Base-by-base conservation (phyloP, 2,888 invertebrate genomes). In the Sphecodes monilicornis region DNA sequence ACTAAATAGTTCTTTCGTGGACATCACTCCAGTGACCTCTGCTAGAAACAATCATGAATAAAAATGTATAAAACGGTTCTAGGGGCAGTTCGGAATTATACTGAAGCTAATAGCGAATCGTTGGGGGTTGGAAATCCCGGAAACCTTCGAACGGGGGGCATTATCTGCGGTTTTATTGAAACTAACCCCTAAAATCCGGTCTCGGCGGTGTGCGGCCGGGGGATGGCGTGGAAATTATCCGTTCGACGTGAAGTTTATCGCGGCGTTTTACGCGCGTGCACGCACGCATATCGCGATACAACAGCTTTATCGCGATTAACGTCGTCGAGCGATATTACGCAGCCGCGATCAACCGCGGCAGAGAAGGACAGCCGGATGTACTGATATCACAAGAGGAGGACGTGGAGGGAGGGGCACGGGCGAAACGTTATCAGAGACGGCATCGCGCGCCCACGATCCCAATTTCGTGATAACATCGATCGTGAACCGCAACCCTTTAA, bases 381-480 rank as follows among this genome's bases (percentile, higher is more conserved):
- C 81, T 78, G 82, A 76, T 76, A 73, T 64, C 81, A 26, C 71
- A 36, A 10, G 76, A 43, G 73, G 75, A 77, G 32, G 57, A 32
- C 29, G 5, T 4, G 64, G 32, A 0, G 60, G 29, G 36, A 39
- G 64, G 41, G 57, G 32, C 41, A n/a, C 46, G 75, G n/a, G 54
- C 68, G 72, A 13, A 77, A 77, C 76, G 76, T 80, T 85, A 85
- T 83, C 83, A 32, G 73, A 54, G 86, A 80, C 76, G 70, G 81
- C 75, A 88, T 81, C 88, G 75, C 74, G 60, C 50, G 66, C 41
- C 77, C 80, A 71, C 88, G 85, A 86, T 88, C 86, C 86, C 81
- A 86, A 88, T 88, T 88, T 88, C 83, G 78, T 26, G 88, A 88
- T 88, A 88, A 29, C 85, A 88, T 88, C 86, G 86, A 88, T 88